Evolutionary conservation across 2,113 vertebrate species (phyloP).

Genomic region (Atrichornis clamosus): DNA sequence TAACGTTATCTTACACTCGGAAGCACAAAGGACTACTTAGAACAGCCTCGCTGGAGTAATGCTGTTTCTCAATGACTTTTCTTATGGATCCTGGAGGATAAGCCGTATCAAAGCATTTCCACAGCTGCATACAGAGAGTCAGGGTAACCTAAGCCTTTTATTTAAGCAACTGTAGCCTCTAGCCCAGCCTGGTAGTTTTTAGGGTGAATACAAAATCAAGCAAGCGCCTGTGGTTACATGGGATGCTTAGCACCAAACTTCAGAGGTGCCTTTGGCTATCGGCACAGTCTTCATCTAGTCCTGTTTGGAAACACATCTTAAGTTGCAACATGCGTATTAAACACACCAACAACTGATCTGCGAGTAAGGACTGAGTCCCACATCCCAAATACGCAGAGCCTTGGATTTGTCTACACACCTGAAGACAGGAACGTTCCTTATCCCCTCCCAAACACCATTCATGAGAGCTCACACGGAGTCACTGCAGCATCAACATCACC

Average conservation of each 20-base stretch:
- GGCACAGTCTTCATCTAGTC: not conserved
- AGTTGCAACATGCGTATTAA: not conserved
- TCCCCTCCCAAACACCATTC: not conserved
- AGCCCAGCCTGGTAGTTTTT: not conserved
- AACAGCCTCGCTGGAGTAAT: not conserved
- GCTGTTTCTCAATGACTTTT: slow-evolving; percentile 36
- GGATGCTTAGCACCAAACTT: not conserved
- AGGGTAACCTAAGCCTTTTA: not conserved
- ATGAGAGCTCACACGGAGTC: not conserved
- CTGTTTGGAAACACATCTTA: not conserved
- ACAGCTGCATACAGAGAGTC: not conserved
- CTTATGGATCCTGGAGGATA: slow-evolving; percentile 44
- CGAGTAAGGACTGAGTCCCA: not conserved
- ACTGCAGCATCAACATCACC: not conserved
- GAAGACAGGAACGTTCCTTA: not conserved
- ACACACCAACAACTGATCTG: not conserved
- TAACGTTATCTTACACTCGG: not conserved
- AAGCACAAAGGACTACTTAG: slow-evolving; percentile 27
- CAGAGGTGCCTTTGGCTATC: not conserved
- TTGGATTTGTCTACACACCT: not conserved
- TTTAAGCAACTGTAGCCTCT: not conserved
- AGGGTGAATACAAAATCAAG: not conserved
- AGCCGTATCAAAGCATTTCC: not conserved
- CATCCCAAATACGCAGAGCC: not conserved
- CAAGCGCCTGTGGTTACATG: rapidly evolving